Evolutionary conservation across 2,888 invertebrate species (phyloP).

Genomic region (Digitonthophagus gazella): DNA sequence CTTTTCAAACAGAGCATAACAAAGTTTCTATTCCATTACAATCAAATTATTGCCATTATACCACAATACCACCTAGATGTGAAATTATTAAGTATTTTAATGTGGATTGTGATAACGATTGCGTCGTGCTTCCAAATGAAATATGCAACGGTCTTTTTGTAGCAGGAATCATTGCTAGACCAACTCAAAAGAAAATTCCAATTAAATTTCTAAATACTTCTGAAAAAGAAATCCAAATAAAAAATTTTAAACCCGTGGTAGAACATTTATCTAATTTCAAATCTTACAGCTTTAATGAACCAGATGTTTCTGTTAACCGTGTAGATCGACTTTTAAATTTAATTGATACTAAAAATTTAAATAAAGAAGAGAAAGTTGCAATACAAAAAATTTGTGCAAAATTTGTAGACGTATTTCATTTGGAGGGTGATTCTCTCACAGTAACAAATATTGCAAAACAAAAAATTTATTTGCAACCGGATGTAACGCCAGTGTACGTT

Average conservation of each 20-base stretch:
- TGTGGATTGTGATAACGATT: background rate
- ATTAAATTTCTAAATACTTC: background rate
- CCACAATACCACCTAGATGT: background rate
- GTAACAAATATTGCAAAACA: background rate
- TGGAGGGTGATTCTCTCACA: background rate
- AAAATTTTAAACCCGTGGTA: background rate
- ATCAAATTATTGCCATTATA: background rate
- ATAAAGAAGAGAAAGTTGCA: background rate
- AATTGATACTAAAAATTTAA: background rate
- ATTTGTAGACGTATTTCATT: background rate
- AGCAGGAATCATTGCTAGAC: background rate
- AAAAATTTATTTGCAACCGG: slow-evolving; percentile 13
- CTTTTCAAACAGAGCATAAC: no score
- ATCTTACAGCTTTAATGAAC: background rate
- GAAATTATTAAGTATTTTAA: background rate
- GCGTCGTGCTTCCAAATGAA: background rate
- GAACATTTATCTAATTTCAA: background rate
- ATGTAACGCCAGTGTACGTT: slow-evolving; percentile 12
- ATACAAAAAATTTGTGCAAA: background rate
- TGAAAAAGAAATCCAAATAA: background rate
- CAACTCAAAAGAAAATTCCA: background rate
- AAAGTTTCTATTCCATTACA: background rate
- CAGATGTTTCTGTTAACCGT: no score
- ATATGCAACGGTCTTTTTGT: background rate
- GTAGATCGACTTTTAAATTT: background rate